Evolutionary conservation across 2,113 vertebrate genomes (phyloP), one percentile per base, ranked within the genome.

Genomic region (Ramphastos sulfuratus): DNA sequence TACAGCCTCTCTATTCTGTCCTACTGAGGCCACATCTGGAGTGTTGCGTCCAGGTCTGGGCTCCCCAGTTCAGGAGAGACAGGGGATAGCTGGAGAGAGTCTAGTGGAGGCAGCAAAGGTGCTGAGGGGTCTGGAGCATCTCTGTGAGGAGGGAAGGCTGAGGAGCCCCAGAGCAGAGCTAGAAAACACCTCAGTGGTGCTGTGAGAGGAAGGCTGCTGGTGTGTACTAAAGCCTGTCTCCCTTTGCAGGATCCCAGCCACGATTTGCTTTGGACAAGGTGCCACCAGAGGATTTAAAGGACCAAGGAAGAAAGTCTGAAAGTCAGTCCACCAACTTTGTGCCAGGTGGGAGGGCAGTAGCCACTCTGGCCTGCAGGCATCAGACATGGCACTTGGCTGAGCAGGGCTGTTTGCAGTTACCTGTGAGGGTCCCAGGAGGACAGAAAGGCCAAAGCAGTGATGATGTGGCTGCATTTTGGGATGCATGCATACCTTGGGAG

Each of bases 251-350:
- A 97, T 99, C 81, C 98, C 98, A 25, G 31, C 97, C 54, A 97
- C 97, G 1, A 97, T 99, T 83, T 99, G 98, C 89, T 99, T 99
- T 60, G 98, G 98, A 69, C 98, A 98, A 72, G 98, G 98, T 33
- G 98, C 98, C 21, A 94, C 98, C 24, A 97, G 98, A 77, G 98
- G 98, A 81, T 99, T 99, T 94, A 98, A 97, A 97, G 98, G 98
- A 33, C 90, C 94, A 3, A 97, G 97, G 89, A 98, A 96, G 75
- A 98, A 98, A 88, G 98, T 98, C 81, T 99, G 92, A 98, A 84
- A 46, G 60, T 86, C 74, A 23, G n/a, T 2, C 23, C 15, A 48
- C 19, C 24, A 13, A 58, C 10, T 48, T 0, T 24, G 61, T n/a
- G 35, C 44, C 18, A n/a, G 50, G 28, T 42, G 65, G 66, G 27